Evolutionary conservation across 2,797 vertebrate species (phyloP).

Genomic region (Rhynchonycteris naso): DNA sequence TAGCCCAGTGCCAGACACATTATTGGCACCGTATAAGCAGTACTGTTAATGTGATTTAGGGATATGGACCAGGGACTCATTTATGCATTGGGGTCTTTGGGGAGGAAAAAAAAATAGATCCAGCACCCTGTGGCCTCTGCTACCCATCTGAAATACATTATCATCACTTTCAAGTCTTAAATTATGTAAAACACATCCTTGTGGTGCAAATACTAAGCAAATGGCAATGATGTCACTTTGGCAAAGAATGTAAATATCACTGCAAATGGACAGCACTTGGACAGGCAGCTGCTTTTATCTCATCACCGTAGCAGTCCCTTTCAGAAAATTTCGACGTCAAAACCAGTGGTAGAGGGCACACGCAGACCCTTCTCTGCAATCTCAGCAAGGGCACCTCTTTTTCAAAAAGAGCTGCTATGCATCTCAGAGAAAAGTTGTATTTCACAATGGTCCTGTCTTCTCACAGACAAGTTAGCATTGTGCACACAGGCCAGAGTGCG

Average conservation of each 20-base stretch:
- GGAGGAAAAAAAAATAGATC: slow-evolving; percentile 48
- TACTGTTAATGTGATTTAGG: slow-evolving; percentile 64
- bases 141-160: slow-evolving; percentile 79
- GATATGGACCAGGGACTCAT: slow-evolving; percentile 57
- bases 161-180: slow-evolving; percentile 79
- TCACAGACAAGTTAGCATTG: not conserved
- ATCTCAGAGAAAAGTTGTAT: slow-evolving; percentile 19
- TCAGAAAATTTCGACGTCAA: slow-evolving; percentile 43
- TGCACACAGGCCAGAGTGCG: not conserved
- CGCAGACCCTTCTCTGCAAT: not conserved
- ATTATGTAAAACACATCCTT: slow-evolving; percentile 84
- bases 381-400: not conserved
- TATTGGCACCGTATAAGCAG: not conserved
- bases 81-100: slow-evolving; percentile 64
- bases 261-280: slow-evolving; percentile 78
- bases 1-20: slow-evolving; percentile 37
- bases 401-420: not conserved
- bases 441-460: not conserved
- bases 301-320: slow-evolving; percentile 9
- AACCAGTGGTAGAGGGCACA: not conserved
- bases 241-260: slow-evolving; percentile 81
- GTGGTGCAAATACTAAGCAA: slow-evolving; percentile 82
- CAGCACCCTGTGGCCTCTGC: slow-evolving; percentile 12
- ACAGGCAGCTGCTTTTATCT: slow-evolving; percentile 77
- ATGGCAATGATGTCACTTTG: slow-evolving; percentile 84